Conservation (phyloP, 2,797 vertebrate species). For the Pipistrellus kuhlii region DNA sequence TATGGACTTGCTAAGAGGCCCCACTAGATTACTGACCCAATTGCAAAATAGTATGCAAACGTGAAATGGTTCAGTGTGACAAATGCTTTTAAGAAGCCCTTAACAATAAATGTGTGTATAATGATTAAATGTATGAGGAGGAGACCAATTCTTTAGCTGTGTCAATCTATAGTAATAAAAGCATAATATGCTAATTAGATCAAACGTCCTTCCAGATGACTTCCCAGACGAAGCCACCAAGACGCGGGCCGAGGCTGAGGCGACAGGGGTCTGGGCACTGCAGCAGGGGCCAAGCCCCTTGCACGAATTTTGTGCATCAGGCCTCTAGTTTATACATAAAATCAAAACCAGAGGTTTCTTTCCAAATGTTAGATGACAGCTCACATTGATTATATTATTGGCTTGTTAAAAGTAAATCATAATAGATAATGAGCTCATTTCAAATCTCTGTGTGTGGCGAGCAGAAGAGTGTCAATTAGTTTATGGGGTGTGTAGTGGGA, state of each 20-base stretch:
- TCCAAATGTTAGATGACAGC: neutral
- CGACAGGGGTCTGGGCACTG: too few species aligned
- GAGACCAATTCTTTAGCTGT: neutral
- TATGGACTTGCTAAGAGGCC: neutral
- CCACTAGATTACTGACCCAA: neutral
- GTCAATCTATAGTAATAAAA: neutral
- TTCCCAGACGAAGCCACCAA: too few species aligned
- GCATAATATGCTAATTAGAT: too few species aligned
- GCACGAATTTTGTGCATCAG: too few species aligned
- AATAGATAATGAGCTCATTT: neutral
- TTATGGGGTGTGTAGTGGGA: neutral
- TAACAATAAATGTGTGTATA: neutral
- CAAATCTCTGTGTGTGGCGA: neutral
- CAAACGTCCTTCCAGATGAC: too few species aligned
- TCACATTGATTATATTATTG: constrained; percentile 47
- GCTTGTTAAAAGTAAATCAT: constrained; percentile 54
- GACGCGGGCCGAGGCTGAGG: too few species aligned
- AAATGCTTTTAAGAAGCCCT: neutral
- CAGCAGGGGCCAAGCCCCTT: accelerated
- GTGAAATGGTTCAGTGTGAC: neutral
- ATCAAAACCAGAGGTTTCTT: constrained; percentile 65
- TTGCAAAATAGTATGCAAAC: neutral
- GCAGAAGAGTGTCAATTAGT: neutral
- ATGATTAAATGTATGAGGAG: neutral
- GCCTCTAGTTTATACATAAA: constrained; percentile 44